phyloP scores from a whole-genome alignment of 2,113 vertebrate species.

The Chloroceryle aenea region DNA sequence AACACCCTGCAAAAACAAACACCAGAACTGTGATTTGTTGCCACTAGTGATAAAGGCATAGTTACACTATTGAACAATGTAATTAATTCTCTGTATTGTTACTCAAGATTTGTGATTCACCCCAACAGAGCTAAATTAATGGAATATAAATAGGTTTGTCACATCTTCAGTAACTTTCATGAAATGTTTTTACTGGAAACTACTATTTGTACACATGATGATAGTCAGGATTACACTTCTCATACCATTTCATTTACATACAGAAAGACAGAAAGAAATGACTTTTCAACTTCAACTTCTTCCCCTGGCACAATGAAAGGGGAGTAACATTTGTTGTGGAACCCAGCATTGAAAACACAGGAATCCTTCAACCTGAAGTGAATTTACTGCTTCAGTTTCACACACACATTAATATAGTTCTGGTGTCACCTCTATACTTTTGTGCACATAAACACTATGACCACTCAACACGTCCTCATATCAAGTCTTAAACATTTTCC shows the following conservation, averaged over 20 bases:
- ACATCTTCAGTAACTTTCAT: conserved; percentile 67
- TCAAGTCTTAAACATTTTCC: background rate
- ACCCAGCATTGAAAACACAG: background rate
- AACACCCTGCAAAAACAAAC: conserved; percentile 38
- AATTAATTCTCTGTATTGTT: conserved; percentile 66
- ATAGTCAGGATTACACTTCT: conserved; percentile 48
- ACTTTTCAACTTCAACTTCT: conserved; percentile 13
- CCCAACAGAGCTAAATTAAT: conserved; percentile 62
- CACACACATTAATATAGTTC: background rate
- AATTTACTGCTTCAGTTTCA: background rate
- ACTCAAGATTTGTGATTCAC: conserved; percentile 41
- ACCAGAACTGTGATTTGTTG: background rate
- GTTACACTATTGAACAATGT: conserved; percentile 49
- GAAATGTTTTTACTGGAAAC: conserved; percentile 64
- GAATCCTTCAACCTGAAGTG: background rate
- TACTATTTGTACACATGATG: conserved; percentile 16
- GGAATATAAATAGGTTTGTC: conserved; percentile 61
- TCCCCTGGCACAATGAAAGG: background rate
- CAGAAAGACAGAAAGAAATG: background rate
- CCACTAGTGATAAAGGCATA: conserved; percentile 35
- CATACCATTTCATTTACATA: conserved; percentile 36
- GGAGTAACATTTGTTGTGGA: background rate
- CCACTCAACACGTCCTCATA: background rate
- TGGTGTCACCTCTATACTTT: background rate
- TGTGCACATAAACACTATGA: background rate